Conservation (phyloP, 2,888 invertebrate genomes). For the Hypercompe scribonia region DNA sequence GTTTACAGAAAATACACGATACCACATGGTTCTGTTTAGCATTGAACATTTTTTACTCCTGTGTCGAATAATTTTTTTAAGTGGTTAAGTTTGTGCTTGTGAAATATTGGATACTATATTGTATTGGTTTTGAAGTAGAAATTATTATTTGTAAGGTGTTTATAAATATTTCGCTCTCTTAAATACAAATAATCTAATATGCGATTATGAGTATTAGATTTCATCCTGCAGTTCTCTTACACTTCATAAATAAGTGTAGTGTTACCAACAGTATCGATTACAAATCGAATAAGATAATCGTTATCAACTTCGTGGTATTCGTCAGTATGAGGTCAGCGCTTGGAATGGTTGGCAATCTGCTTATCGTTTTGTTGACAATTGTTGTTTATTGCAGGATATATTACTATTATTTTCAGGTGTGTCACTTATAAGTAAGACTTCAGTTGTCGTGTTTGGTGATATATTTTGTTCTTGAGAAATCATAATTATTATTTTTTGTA, state of each 20-base stretch:
- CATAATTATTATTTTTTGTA: too few species aligned
- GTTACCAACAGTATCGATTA: constrained; percentile 42
- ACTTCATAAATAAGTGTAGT: constrained; percentile 15
- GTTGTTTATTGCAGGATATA: constrained; percentile 5
- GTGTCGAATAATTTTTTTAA: too few species aligned
- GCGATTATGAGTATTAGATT: constrained; percentile 1
- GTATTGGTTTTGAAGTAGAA: not conserved
- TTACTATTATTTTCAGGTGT: not conserved
- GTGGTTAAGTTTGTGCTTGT: not conserved
- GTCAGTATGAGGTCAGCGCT: constrained; percentile 37
- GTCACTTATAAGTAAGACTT: not conserved
- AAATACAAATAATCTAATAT: not conserved
- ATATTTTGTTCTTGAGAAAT: too few species aligned
- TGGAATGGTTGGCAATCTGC: constrained; percentile 26
- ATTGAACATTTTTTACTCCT: not conserved
- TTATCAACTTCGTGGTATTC: constrained; percentile 36
- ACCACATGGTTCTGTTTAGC: not conserved
- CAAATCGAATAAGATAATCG: constrained; percentile 42
- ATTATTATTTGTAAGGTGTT: not conserved
- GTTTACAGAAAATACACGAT: not conserved
- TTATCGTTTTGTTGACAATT: constrained; percentile 21
- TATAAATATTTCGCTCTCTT: not conserved
- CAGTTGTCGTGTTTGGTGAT: too few species aligned
- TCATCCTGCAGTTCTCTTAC: not conserved
- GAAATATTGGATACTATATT: not conserved